These are phyloP conservation scores for Syrmaticus mikado DNA, from an alignment of 2,113 vertebrate genomes.

Conservation along the genomic window DNA sequence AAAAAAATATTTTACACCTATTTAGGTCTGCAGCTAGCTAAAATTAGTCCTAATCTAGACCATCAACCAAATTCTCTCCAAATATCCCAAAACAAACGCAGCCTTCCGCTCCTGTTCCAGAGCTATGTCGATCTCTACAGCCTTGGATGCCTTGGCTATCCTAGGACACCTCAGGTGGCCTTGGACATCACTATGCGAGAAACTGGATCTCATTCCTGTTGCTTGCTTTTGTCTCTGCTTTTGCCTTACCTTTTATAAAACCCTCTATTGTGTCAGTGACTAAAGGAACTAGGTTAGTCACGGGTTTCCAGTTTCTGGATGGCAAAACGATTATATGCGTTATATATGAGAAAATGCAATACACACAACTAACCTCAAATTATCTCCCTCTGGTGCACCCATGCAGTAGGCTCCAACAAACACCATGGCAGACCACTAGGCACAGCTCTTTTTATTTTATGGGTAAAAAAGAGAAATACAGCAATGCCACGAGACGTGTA, in stretches of 20 bases:
- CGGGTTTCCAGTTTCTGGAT: background rate
- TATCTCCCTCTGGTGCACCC: background rate
- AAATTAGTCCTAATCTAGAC: background rate
- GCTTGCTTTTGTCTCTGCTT: background rate
- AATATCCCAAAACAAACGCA: background rate
- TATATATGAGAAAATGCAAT: background rate
- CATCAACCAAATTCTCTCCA: background rate
- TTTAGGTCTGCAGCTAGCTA: background rate
- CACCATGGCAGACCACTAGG: background rate
- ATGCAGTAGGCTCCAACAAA: background rate
- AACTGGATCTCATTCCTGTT: background rate
- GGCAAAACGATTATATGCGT: background rate
- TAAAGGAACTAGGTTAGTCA: background rate
- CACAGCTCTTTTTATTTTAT: background rate
- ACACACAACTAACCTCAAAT: background rate
- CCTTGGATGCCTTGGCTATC: background rate
- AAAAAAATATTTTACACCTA: background rate
- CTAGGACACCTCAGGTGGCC: background rate
- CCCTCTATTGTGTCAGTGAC: background rate
- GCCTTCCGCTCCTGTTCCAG: background rate
- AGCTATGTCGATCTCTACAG: accelerated
- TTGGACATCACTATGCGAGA: background rate
- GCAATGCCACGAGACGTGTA: background rate
- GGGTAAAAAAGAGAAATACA: background rate
- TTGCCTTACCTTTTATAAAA: background rate